Base-by-base conservation (phyloP, 2,797 vertebrate species). In the Remorina albescens region DNA sequence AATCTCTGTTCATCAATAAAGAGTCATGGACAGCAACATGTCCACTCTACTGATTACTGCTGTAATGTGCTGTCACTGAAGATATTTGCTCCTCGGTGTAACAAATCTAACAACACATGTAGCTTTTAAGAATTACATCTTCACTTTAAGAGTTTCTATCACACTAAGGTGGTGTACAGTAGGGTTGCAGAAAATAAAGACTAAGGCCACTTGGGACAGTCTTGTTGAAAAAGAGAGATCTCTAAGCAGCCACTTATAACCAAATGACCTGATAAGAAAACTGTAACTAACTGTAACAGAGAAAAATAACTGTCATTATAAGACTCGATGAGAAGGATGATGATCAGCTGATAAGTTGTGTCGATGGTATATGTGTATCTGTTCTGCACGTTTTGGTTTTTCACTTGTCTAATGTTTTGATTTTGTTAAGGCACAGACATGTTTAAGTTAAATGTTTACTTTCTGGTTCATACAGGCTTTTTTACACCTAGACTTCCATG, bases 51-150 rank as follows among this genome's bases (percentile, higher is more conserved):
- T 26, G 12, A 11, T 19, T 42, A 23, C 2, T 23, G 55, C 37
- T 57, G 1, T 32, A 8, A 69, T 50, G n/a, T 26, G 36, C 15
- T 59, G 9, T 65, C 26, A 49, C 51, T 50, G 13, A 55, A 21
- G 16, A 42, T 71, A 9, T 73, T 25, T 42, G 32, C 23, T 32
- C 36, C 28, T 28, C 44, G 47, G 11, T 25, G 18, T 42, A 54
- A 36, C 30, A 74, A 76, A 80, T 60, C 60, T 41, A 61, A 71
- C 62, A 75, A 51, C 30, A 80, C 76, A 75, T 51, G 49, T 12
- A 67, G 36, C n/a, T 64, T 55, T 44, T 28, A 78, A 71, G 66
- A 65, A 50, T 30, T 30, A 30, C 36, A 64, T 53, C 49, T 82
- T 83, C 10, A 67, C 28, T 69, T 54, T 26, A 53, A 65, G 65